A percentile compares a stretch with the other conserved stretches of the same genome.
Evolutionary conservation across 2,113 vertebrate genomes (phyloP).

Genomic region (Corynorhinus townsendii): DNA sequence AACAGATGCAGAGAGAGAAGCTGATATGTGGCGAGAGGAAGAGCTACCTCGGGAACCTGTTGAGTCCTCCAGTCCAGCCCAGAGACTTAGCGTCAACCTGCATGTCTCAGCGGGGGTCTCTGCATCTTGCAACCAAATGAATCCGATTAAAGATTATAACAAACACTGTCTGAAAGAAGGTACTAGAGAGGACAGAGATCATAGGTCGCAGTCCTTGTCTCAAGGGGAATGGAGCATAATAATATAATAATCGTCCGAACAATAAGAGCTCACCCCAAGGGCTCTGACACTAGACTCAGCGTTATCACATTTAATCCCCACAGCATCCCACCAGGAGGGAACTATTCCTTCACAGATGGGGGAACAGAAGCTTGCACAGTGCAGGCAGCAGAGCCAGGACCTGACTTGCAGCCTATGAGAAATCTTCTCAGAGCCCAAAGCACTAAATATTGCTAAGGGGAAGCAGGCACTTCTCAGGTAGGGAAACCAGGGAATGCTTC

Average conservation of each 20-base stretch:
- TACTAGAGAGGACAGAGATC: background rate
- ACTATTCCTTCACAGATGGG: background rate
- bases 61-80: background rate
- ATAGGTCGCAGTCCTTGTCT: background rate
- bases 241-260: background rate
- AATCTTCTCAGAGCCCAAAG: background rate
- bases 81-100: background rate
- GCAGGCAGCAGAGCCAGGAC: background rate
- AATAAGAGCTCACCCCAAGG: background rate
- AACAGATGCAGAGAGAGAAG: background rate
- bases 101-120: background rate
- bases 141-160: background rate
- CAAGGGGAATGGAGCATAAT: background rate
- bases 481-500: background rate
- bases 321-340: background rate
- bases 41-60: background rate
- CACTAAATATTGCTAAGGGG: background rate
- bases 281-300: background rate
- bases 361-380: background rate
- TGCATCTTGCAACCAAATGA: background rate
- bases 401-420: background rate
- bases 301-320: background rate
- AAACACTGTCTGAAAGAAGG: background rate
- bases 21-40: background rate
- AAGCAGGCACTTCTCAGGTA: background rate